Evolutionary conservation across 2,888 invertebrate genomes (phyloP), one percentile per base, ranked within the genome.

Genomic region (Metacarcinus magister): DNA sequence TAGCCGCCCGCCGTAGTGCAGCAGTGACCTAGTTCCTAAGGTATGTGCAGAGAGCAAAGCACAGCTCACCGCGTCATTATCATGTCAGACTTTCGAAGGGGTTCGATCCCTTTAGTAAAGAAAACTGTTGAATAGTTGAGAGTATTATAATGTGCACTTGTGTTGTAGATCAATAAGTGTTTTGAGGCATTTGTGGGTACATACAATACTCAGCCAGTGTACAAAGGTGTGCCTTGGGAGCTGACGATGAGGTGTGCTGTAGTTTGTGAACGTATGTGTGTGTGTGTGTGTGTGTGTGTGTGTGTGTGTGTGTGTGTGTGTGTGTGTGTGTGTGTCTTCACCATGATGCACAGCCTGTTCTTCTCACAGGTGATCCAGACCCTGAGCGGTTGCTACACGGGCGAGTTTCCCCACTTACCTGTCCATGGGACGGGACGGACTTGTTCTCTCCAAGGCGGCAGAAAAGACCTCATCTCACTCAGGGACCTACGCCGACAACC

Each of bases 331-430:
- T 75, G 75, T 75, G 75, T n/a, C 39, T 39, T n/a, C 39, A 39
- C 44, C 19, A 8, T 44, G 44, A 90, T n/a, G 60, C 93, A 32
- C n/a, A 23, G 43, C 75, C 94, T 87, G 75, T 28, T 75, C 19
- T 32, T n/a, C 54, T 54, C 32, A 28, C 96, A 96, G 96, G 96
- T 96, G 94, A 96, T 96, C 75, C 39, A 94, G 94, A 96, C 96
- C 7, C 94, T 96, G 92, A 96, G 94, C 48, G 96, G 96, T 16
- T 96, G 96, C 92, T 96, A 96, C 96, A 89, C 92, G 92, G 94
- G 96, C 28, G 96, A 96, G 46, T 96, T 92, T 93, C 96, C 96
- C 92, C 96, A 96, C 89, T 82, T 96, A 32, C 96, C 96, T n/a
- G 94, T 96, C 87, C 94, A 44, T 92, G 94, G 96, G 82, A 43